These are phyloP conservation scores for Acanthaster planci DNA, from an alignment of 35 echinoderm and acorn worm species.

Conservation along the genomic window DNA sequence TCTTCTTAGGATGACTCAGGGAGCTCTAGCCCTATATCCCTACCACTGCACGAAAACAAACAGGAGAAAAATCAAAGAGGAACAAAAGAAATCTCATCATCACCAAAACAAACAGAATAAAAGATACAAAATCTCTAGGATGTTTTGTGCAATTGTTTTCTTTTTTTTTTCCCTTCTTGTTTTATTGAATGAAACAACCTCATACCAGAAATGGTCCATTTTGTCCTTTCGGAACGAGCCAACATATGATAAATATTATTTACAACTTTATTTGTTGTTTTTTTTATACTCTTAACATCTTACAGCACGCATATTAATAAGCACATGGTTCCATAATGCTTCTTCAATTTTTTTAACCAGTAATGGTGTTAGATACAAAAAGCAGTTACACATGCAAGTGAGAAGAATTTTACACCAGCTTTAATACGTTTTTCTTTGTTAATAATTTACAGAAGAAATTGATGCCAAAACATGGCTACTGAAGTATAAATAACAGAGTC, in stretches of 20 bases:
- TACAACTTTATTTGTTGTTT: neutral
- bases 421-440: neutral
- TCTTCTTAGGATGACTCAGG: neutral
- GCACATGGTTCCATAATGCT: too few species aligned
- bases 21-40: neutral
- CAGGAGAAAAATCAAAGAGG: neutral
- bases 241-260: slow-evolving; percentile 17
- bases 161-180: neutral
- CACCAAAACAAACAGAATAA: neutral
- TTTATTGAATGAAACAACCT: slow-evolving; percentile 22
- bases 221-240: neutral
- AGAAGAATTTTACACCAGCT: neutral
- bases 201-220: neutral
- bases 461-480: too few species aligned
- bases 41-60: slow-evolving; percentile 13
- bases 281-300: neutral
- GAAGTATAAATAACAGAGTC: too few species aligned
- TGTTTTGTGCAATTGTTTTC: neutral
- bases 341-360: neutral
- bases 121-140: too few species aligned
- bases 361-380: slow-evolving; percentile 17
- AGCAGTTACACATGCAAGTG: slow-evolving; percentile 11
- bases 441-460: neutral
- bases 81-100: neutral
- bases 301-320: neutral